Evolutionary conservation across 2,888 invertebrate species (phyloP), one percentile per base, ranked within the genome.

Genomic region (Stenurella melanura): DNA sequence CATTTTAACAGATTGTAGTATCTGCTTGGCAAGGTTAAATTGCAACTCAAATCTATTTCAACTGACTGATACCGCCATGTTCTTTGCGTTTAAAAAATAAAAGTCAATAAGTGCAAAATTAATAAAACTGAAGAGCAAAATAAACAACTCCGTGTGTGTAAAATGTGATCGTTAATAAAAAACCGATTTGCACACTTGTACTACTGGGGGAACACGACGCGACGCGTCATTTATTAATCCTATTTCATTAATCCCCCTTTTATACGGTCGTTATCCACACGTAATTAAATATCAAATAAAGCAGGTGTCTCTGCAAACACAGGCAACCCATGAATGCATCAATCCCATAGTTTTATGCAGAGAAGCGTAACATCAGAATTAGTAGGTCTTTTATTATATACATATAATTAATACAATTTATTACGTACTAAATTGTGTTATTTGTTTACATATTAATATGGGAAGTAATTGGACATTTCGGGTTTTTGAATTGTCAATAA

Each of bases 231-330:
- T 78, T 79, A 82, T 82, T 83, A 83, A 83, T 82, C 77, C 74
- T 75, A 79, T 83, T 80, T 82, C 78, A 81, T 82, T 83, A 83
- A 83, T 81, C 79, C 79, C 80, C 81, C 80, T 76, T 75, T 78
- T 79, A 74, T 80, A 81, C 77, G 84, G 83, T 81, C 81, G 81
- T 86, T 85, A 84, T 85, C 82, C 82, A 84, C 85, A 85, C 84
- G 82, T 87, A 86, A 87, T 86, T 87, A 84, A 86, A 87, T 85
- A 85, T 86, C 83, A 83, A 85, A 86, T 86, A 84, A 85, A 85
- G 84, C 85, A 86, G 85, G 85, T 86, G 85, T 83, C 78, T 50
- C 54, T 63, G 19, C 54, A 72, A 72, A 72, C 63, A 72, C n/a
- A 30, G 58, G 21, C 42, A 54, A 63, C 26, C 63, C 11, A 72